Base-by-base conservation (phyloP, 2,797 vertebrate species). In the Hephaestus fuliginosus region DNA sequence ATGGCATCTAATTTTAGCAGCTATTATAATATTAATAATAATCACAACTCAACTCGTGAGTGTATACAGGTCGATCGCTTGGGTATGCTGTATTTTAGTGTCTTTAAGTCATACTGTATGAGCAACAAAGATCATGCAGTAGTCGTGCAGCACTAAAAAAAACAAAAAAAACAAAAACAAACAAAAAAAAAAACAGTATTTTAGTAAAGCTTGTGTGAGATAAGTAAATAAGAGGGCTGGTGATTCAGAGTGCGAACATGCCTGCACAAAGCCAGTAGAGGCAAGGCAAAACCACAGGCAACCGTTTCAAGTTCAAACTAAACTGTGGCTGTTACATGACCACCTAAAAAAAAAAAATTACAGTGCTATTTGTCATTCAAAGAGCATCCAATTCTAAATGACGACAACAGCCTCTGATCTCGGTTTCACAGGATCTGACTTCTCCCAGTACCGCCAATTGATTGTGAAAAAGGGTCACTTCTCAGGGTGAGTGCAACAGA, bases 281-380 rank as follows among this genome's bases (percentile, higher is more conserved):
- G 82, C 66, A 86, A 76, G 82, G 81, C 79, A 80, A 82, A 85
- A 86, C 81, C 87, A 76, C 81, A 86, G 70, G 83, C 85, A 78
- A 83, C 78, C 70, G 79, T 79, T 86, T 92, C 88, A 89, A 92
- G 85, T 92, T 90, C 65, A 84, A 70, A 89, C 85, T 60, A n/a
- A 86, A 87, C 58, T 63, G 76, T 17, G 12, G 49, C 66, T 81
- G 55, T 64, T 70, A 82, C n/a, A 48, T 1, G n/a, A 78, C 68
- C 44, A 17, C 52, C 36, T 61, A 49, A 55, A 69, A 86, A 86
- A 84, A 30, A 33, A 33, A 33, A 5, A 25, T 25, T n/a, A 74
- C 74, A 63, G 57, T 2, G 20, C 57, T 3, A 51, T 30, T 30
- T 22, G 78, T 78, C 25, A 44, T 62, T 78, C 60, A n/a, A 25